A percentile compares a stretch with the other conserved stretches of the same genome.
Evolutionary conservation across 2,888 invertebrate genomes (phyloP).

Genomic region (Trachelus iudaicus): DNA sequence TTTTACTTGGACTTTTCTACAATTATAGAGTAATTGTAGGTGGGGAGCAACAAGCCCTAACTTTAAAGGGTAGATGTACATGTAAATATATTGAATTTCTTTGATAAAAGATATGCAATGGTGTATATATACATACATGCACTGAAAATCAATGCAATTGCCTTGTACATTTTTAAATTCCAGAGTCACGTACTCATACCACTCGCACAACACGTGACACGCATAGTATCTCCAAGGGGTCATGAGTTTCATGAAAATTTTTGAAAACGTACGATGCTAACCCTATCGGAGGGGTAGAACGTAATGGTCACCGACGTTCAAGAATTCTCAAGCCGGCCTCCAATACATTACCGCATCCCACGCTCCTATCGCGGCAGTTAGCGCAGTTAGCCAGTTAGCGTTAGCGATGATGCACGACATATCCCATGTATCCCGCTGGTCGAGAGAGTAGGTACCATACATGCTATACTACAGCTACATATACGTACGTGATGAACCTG

Average conservation of each 20-base stretch:
- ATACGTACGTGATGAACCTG: too few species aligned
- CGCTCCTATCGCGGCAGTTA: conserved; percentile 27
- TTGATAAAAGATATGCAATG: too few species aligned
- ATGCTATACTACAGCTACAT: background rate
- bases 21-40: too few species aligned
- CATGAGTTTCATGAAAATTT: conserved; percentile 30
- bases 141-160: background rate
- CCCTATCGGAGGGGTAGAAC: background rate
- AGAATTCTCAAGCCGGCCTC: conserved; percentile 14
- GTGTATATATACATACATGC: too few species aligned
- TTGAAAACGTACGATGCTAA: too few species aligned
- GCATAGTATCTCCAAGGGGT: conserved; percentile 40
- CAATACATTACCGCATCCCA: conserved; percentile 24
- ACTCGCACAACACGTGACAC: conserved; percentile 32
- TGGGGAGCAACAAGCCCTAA: too few species aligned
- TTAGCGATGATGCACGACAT: conserved; percentile 39
- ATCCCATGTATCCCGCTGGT: conserved; percentile 23
- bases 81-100: too few species aligned
- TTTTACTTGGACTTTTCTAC: too few species aligned
- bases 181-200: background rate
- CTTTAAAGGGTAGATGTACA: too few species aligned
- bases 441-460: background rate
- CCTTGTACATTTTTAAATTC: background rate
- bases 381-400: conserved; percentile 21
- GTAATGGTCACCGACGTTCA: conserved; percentile 1